Evolutionary conservation across 1,140 invertebrate genomes (phyloP).

Genomic region (Bombus impatiens): DNA sequence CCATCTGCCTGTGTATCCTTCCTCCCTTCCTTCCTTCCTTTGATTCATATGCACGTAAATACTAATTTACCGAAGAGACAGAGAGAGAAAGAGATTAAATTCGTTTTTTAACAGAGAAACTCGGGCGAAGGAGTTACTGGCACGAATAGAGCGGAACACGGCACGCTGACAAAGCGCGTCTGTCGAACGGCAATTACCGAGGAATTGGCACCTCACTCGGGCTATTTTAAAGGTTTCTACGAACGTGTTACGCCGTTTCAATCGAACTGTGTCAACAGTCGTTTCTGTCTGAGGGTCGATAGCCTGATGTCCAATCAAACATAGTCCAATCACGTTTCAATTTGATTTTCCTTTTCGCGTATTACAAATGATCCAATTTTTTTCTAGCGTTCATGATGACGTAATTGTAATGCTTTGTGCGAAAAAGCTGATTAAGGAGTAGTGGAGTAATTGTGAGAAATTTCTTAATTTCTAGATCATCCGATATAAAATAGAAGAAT

Average conservation of each 20-base stretch:
- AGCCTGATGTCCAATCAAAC: not conserved
- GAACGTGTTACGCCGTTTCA: conserved; percentile 25
- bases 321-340: not conserved
- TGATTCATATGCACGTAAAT: too few species aligned
- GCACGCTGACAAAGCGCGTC: conserved; percentile 36
- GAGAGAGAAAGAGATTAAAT: not conserved
- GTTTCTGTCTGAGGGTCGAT: not conserved
- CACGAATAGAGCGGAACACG: conserved; percentile 9
- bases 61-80: too few species aligned
- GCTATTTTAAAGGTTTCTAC: conserved; percentile 49
- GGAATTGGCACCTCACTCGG: conserved; percentile 46
- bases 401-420: too few species aligned
- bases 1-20: too few species aligned
- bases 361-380: not conserved
- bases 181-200: conserved; percentile 52
- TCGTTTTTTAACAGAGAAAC: not conserved
- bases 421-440: too few species aligned
- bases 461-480: too few species aligned
- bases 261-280: conserved; percentile 41
- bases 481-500: too few species aligned
- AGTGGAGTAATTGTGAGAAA: too few species aligned
- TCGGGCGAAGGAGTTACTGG: conserved; percentile 18
- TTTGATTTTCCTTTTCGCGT: not conserved
- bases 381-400: not conserved
- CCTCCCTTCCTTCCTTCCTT: too few species aligned